phyloP scores from a whole-genome alignment of 2,113 vertebrate genomes.

The Oxyura jamaicensis region DNA sequence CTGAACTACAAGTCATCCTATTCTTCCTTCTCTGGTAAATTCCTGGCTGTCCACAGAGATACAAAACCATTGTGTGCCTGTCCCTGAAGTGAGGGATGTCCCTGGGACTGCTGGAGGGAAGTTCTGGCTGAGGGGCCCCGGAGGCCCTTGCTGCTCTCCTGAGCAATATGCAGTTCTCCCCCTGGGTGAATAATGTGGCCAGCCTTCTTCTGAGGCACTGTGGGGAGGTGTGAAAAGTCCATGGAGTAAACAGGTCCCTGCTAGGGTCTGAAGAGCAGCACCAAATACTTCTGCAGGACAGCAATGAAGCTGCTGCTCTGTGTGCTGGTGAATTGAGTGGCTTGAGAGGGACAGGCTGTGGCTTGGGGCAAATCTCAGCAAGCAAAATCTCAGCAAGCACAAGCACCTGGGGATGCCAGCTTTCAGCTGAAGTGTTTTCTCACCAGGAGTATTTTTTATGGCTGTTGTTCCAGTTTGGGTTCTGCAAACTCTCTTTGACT shows the following conservation, averaged over 20 bases:
- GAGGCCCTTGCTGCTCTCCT: not conserved
- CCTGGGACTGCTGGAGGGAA: not conserved
- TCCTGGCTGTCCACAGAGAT: not conserved
- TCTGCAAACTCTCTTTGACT: not conserved
- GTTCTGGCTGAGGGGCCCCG: accelerated
- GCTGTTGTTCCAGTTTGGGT: not conserved
- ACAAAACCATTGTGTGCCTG: accelerated
- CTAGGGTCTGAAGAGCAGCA: not conserved
- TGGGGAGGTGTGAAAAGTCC: not conserved
- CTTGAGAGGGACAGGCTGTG: accelerated
- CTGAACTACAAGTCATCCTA: not conserved
- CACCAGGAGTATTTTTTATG: not conserved
- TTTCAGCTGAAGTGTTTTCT: not conserved
- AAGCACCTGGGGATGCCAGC: not conserved
- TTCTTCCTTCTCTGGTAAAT: not conserved
- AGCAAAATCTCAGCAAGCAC: not conserved
- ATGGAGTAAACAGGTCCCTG: not conserved
- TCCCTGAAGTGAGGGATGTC: not conserved
- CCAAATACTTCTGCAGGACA: not conserved
- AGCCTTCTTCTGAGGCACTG: not conserved
- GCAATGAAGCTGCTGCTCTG: accelerated
- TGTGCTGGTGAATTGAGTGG: accelerated
- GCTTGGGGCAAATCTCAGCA: not conserved
- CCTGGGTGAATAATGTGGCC: accelerated
- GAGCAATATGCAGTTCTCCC: accelerated